A percentile compares a stretch with the other conserved stretches of the same genome.
Conservation (phyloP, 2,113 vertebrate species). For the Octodon degus region DNA sequence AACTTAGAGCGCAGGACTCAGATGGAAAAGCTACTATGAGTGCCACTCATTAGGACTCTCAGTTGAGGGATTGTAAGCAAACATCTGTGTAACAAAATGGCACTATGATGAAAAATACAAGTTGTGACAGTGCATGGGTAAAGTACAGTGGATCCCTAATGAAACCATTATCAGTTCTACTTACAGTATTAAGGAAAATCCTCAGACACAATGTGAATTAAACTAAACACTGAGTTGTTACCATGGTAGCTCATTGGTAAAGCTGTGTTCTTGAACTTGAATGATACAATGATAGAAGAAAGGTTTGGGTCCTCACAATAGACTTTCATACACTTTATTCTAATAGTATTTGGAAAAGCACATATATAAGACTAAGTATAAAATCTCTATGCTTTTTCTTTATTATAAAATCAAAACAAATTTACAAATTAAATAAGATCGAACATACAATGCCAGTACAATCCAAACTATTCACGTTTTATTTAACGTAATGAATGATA, state of each 20-base stretch:
- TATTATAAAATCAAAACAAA: constrained; percentile 60
- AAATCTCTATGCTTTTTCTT: constrained; percentile 54
- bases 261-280: constrained; percentile 52
- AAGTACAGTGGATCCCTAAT: constrained; percentile 31
- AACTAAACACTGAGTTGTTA: constrained; percentile 45
- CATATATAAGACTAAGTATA: neutral
- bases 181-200: constrained; percentile 57
- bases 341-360: constrained; percentile 46
- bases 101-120: constrained; percentile 39
- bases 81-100: constrained; percentile 59
- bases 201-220: constrained; percentile 50
- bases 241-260: constrained; percentile 17
- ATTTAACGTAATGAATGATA: constrained; percentile 45
- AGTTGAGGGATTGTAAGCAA: constrained; percentile 42
- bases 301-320: constrained; percentile 15
- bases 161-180: constrained; percentile 62
- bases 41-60: neutral
- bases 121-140: constrained; percentile 47
- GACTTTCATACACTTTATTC: constrained; percentile 57
- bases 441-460: constrained; percentile 29
- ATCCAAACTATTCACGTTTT: constrained; percentile 57
- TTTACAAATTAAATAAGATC: constrained; percentile 55
- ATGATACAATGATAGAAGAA: constrained; percentile 22
- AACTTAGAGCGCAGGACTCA: constrained; percentile 33
- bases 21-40: constrained; percentile 29